Percentiles rank a stretch among this genome's conserved stretches.
These are phyloP conservation scores for Drosophila subobscura DNA, from an alignment of 1,140 invertebrate genomes.

Conservation along the genomic window DNA sequence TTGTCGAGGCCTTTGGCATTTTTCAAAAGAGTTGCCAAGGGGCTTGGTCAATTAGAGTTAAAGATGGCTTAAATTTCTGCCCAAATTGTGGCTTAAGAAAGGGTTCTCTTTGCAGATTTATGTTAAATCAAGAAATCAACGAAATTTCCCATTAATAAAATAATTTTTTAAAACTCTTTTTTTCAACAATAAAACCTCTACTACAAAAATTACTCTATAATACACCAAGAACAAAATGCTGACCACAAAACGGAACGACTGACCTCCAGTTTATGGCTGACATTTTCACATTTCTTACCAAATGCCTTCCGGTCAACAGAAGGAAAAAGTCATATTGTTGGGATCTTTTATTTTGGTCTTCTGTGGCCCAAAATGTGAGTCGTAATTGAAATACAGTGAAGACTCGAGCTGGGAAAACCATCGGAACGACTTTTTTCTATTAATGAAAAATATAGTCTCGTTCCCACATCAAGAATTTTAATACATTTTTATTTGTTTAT, in stretches of 20 bases:
- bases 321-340: not conserved
- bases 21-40: conserved; percentile 6
- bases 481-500: conserved; percentile 64
- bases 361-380: not conserved
- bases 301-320: conserved; percentile 7
- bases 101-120: conserved; percentile 8
- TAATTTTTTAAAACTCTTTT: conserved; percentile 6
- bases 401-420: not conserved
- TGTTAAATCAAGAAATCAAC: conserved; percentile 17
- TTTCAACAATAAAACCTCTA: not conserved
- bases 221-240: conserved; percentile 9
- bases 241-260: conserved; percentile 20
- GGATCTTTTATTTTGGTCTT: not conserved
- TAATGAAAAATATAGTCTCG: not conserved
- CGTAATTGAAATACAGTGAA: not conserved
- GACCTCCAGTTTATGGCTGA: conserved; percentile 22
- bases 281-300: conserved; percentile 5
- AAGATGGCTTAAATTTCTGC: conserved; percentile 24
- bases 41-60: conserved; percentile 39
- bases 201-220: conserved; percentile 6
- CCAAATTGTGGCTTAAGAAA: conserved; percentile 32
- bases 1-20: not conserved
- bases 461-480: conserved; percentile 6
- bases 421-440: no score
- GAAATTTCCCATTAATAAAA: not conserved